These are phyloP conservation scores for Vulpes vulpes DNA, from an alignment of 2,113 vertebrate species.

Conservation along the genomic window DNA sequence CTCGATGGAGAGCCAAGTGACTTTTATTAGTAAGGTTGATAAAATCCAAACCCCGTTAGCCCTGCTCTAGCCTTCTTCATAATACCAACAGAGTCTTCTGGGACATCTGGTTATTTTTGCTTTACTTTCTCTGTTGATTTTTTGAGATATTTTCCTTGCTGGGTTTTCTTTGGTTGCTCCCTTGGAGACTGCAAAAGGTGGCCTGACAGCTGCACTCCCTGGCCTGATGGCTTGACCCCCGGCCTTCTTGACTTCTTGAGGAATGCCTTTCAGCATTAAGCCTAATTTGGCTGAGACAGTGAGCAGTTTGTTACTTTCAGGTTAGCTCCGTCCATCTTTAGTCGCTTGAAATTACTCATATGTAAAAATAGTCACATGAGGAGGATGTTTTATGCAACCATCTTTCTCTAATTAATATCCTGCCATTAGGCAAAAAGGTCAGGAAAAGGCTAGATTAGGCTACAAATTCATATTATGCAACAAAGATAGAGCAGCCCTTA, in stretches of 20 bases:
- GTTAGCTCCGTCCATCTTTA: slow-evolving; percentile 74
- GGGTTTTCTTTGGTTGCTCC: slow-evolving; percentile 85
- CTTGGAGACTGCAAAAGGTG: slow-evolving; percentile 84
- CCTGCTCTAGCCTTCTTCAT: slow-evolving; percentile 67
- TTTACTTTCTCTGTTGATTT: slow-evolving; percentile 77
- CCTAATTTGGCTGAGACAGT: slow-evolving; percentile 79
- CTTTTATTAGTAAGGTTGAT: slow-evolving; percentile 87
- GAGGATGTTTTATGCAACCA: slow-evolving; percentile 67
- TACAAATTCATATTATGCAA: slow-evolving; percentile 63
- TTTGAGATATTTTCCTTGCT: slow-evolving; percentile 78
- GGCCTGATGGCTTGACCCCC: slow-evolving; percentile 79
- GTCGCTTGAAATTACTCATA: slow-evolving; percentile 75
- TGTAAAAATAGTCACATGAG: slow-evolving; percentile 59
- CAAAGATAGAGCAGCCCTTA: slow-evolving; percentile 41
- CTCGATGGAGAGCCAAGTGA: slow-evolving; percentile 82
- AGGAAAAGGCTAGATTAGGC: slow-evolving; percentile 56
- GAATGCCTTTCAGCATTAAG: slow-evolving; percentile 84
- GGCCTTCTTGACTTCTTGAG: slow-evolving; percentile 82
- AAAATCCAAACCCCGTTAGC: slow-evolving; percentile 83
- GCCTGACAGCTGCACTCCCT: slow-evolving; percentile 75
- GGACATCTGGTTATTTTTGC: slow-evolving; percentile 85
- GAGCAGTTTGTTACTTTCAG: slow-evolving; percentile 78
- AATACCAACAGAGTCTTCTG: slow-evolving; percentile 82
- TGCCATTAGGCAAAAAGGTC: slow-evolving; percentile 64
- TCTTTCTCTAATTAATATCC: slow-evolving; percentile 73